Base-by-base conservation (phyloP, 2,113 vertebrate genomes). In the Hemibagrus wyckioides region DNA sequence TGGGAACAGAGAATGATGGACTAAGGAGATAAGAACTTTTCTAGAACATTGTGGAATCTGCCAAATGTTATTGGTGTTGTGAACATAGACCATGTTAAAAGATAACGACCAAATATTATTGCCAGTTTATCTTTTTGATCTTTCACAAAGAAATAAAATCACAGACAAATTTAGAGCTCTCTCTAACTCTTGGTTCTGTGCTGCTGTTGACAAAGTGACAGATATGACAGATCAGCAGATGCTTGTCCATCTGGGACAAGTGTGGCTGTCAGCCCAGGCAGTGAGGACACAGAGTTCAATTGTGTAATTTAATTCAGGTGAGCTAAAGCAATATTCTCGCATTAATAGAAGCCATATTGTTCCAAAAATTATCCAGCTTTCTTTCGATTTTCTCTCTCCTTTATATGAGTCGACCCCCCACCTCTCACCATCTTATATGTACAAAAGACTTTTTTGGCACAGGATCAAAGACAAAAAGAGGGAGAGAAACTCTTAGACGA, bases 271-370 rank as follows among this genome's bases (percentile, higher is more conserved):
- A 90, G 95, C 94, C 94, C 91, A 86, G 87, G 89, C 89, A 89
- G 88, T 33, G 85, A 94, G 94, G 94, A 94, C 94, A 94, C 81
- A 1, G 88, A 93, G 93, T 95, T 95, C 93, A 95, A 92, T 87
- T 90, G 91, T 90, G 88, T 95, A 95, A 95, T 95, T 94, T 93
- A 90, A 89, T 95, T 95, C 94, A 95, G 95, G 94, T 96, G 94
- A 96, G 92, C 92, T 93, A 93, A 94, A 94, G 92, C 92, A 94
- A 93, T 94, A 95, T 95, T 95, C 93, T 86, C 91, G 92, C 92
- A 95, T 95, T 95, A 95, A 95, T 95, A 92, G 69, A 89, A 95
- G 94, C 94, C 95, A 95, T 94, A 94, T 94, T 94, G 92, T 88
- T 92, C 91, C 57, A 92, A 92, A 94, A 92, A 91, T 92, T 88